These are phyloP conservation scores for Diachrysia chrysitis DNA, from an alignment of 2,888 invertebrate species.

Conservation along the genomic window DNA sequence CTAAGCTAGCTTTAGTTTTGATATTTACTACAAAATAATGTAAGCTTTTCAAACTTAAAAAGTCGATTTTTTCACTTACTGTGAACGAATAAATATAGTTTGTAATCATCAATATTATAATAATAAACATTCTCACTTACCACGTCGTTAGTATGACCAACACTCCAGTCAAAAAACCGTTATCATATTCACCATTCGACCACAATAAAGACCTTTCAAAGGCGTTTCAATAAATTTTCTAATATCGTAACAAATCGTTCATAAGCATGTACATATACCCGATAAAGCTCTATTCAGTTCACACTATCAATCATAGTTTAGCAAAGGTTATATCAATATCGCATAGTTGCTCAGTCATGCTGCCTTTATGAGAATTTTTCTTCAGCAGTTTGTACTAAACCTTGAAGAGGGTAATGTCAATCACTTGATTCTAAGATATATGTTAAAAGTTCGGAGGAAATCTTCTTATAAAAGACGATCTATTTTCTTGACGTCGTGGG, in stretches of 20 bases:
- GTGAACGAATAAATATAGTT: no score
- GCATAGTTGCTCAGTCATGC: slow-evolving; percentile 81
- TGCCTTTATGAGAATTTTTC: slow-evolving; percentile 76
- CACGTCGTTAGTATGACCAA: background rate
- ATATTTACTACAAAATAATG: no score
- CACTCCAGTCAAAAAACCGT: slow-evolving; percentile 1
- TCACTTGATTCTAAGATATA: slow-evolving; percentile 58
- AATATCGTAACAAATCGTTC: slow-evolving; percentile 82
- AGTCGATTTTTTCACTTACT: no score
- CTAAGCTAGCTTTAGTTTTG: no score
- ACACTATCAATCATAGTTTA: slow-evolving; percentile 88
- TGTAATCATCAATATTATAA: background rate
- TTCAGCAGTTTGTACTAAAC: slow-evolving; percentile 64
- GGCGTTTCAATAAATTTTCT: slow-evolving; percentile 65
- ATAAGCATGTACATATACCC: slow-evolving; percentile 72
- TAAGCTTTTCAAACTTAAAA: no score
- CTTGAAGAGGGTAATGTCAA: slow-evolving; percentile 70
- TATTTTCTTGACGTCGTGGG: slow-evolving; percentile 25
- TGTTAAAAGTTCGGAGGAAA: slow-evolving; percentile 42
- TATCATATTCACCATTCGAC: slow-evolving; percentile 28
- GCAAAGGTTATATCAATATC: slow-evolving; percentile 84
- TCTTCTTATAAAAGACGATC: slow-evolving; percentile 19
- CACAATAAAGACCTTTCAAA: slow-evolving; percentile 51
- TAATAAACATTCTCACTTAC: background rate
- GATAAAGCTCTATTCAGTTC: slow-evolving; percentile 79